Conservation (phyloP, 2,888 invertebrate genomes). For the Mimas tiliae region DNA sequence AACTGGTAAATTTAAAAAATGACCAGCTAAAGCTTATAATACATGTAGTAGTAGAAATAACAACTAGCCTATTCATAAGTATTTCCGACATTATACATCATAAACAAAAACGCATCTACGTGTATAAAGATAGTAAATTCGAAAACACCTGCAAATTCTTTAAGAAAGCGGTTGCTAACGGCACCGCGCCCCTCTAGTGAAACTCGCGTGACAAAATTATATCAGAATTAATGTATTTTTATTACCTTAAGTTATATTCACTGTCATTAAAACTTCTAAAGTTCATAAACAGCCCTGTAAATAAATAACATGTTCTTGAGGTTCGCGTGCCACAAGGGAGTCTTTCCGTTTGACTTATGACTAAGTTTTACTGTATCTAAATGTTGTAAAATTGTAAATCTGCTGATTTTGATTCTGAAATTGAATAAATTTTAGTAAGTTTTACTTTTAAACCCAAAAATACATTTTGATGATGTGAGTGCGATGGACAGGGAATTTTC, state of each 20-base stretch:
- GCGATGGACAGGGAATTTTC: no score
- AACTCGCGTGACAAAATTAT: conserved; percentile 69
- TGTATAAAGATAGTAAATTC: not conserved
- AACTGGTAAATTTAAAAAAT: no score
- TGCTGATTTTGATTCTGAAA: conserved; percentile 19
- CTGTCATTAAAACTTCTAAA: conserved; percentile 73
- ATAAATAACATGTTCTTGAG: conserved; percentile 67
- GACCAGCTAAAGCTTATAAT: no score
- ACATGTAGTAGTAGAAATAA: no score
- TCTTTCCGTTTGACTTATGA: conserved; percentile 49
- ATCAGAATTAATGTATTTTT: conserved; percentile 73
- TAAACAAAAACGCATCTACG: not conserved
- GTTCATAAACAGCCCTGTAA: conserved; percentile 68
- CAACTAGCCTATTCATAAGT: no score
- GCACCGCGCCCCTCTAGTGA: conserved; percentile 30
- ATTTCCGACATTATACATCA: not conserved
- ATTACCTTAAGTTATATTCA: conserved; percentile 70
- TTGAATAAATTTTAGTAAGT: conserved; percentile 25
- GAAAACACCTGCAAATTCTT: conserved; percentile 33
- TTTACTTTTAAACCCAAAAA: no score
- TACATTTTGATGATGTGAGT: no score
- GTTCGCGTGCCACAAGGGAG: conserved; percentile 60
- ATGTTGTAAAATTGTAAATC: no score
- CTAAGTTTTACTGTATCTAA: conserved; percentile 48
- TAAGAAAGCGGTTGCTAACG: conserved; percentile 32